Conservation (phyloP, 2,888 invertebrate species). For the Lycia hirtaria region DNA sequence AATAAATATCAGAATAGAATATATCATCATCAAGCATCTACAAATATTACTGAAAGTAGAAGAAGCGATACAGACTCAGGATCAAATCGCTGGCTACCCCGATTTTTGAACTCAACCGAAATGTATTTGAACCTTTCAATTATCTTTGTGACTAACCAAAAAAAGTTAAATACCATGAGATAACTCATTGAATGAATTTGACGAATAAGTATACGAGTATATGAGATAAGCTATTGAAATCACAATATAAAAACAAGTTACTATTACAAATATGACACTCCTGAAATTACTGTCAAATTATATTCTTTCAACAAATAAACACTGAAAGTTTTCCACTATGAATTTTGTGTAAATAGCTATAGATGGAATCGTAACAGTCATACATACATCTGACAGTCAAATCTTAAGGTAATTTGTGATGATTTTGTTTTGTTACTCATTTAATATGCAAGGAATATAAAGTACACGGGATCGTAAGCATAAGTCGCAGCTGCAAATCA, state of each 20-base stretch:
- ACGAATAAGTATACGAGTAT: too few relatives aligned
- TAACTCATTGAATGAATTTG: too few relatives aligned
- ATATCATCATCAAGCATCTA: too few relatives aligned
- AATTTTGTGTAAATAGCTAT: conserved; percentile 60
- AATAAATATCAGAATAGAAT: too few relatives aligned
- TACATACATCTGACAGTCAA: conserved; percentile 83
- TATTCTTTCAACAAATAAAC: background rate
- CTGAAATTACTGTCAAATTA: background rate
- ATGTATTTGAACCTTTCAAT: too few relatives aligned
- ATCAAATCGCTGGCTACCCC: too few relatives aligned
- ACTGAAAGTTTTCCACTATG: conserved; percentile 67
- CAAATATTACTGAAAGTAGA: too few relatives aligned
- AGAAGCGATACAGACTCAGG: too few relatives aligned
- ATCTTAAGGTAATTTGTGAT: conserved; percentile 83
- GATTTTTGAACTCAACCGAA: too few relatives aligned
- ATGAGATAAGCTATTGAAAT: too few relatives aligned
- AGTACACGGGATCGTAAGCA: conserved; percentile 66
- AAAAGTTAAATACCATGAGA: too few relatives aligned
- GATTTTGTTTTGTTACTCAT: conserved; percentile 83
- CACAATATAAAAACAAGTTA: background rate
- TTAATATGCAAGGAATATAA: conserved; percentile 85
- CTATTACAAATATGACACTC: background rate
- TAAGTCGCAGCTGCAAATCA: conserved; percentile 67
- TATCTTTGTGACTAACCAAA: too few relatives aligned
- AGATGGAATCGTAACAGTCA: conserved; percentile 57